Evolutionary conservation across 92 coral and sea anemone species (phyloP).

Genomic region (Heliopora coerulea): DNA sequence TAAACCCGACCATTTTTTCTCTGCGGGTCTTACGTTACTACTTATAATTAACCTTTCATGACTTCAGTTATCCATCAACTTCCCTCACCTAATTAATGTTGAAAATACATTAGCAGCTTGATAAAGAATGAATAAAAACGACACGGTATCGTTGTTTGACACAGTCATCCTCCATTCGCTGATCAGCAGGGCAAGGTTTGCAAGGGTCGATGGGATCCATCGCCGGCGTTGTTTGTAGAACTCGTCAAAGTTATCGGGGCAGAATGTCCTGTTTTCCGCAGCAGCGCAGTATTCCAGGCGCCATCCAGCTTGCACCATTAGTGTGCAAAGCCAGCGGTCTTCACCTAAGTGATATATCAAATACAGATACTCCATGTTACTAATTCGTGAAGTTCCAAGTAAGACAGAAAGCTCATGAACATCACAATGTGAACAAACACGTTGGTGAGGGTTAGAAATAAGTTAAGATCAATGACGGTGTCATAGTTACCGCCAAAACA

Average conservation of each 20-base stretch:
- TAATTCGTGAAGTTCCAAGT: too few relatives aligned
- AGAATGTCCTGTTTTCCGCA: conserved; percentile 88
- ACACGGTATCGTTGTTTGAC: conserved; percentile 69
- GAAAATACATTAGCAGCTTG: conserved; percentile 80
- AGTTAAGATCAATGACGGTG: too few relatives aligned
- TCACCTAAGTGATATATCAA: conserved; percentile 59
- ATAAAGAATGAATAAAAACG: conserved; percentile 71
- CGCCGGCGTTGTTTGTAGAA: conserved; percentile 94
- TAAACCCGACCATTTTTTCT: too few relatives aligned
- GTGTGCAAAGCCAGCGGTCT: conserved; percentile 98
- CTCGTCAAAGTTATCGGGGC: conserved; percentile 95
- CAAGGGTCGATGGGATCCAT: conserved; percentile 97
- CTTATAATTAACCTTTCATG: too few relatives aligned
- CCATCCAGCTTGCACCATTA: conserved; percentile 99
- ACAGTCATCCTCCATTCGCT: conserved; percentile 76
- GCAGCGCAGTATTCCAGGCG: conserved; percentile 95
- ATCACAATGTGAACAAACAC: too few relatives aligned
- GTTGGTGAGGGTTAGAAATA: too few relatives aligned
- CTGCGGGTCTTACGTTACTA: too few relatives aligned
- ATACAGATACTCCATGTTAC: background rate
- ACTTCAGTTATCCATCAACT: too few relatives aligned
- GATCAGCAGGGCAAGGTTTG: conserved; percentile 74
- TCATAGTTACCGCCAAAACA: too few relatives aligned
- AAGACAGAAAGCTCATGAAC: too few relatives aligned
- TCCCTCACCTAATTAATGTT: conserved; percentile 65